phyloP scores from a whole-genome alignment of 2,888 invertebrate species.

The Agapostemon virescens region DNA sequence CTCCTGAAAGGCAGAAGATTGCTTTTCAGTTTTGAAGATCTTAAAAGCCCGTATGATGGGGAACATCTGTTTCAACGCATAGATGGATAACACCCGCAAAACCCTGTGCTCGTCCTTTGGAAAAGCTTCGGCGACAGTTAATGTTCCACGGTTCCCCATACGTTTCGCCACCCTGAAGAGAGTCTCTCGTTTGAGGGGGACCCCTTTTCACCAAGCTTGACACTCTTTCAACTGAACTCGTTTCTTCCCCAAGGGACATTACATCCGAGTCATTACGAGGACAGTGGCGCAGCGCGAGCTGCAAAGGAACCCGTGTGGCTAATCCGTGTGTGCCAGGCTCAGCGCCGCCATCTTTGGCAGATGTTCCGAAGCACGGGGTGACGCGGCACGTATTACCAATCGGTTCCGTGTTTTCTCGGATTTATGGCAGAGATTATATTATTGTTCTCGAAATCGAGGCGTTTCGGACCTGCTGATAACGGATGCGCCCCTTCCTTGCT shows the following conservation, averaged over 20 bases:
- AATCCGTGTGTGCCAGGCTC: slow-evolving; percentile 1
- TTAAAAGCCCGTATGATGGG: slow-evolving; percentile 2
- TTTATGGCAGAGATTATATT: neutral
- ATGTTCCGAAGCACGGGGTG: neutral
- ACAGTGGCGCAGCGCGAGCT: neutral
- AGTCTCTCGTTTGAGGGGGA: slow-evolving; percentile 7
- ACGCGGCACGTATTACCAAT: neutral
- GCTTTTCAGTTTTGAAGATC: neutral
- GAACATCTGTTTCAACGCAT: neutral
- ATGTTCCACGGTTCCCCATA: slow-evolving; percentile 10
- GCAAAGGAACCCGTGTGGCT: slow-evolving; percentile 5
- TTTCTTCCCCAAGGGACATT: slow-evolving; percentile 8
- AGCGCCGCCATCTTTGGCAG: slow-evolving; percentile 8
- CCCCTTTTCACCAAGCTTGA: slow-evolving; percentile 4
- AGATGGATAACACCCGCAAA: neutral
- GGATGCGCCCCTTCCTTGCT: too few species aligned
- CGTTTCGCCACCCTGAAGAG: slow-evolving; percentile 17
- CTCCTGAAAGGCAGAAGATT: neutral
- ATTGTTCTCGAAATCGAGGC: neutral
- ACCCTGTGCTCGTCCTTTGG: neutral
- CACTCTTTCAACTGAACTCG: slow-evolving; percentile 27
- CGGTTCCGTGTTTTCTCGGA: neutral
- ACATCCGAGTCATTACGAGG: slow-evolving; percentile 16
- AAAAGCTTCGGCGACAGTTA: slow-evolving; percentile 9
- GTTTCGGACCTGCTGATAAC: neutral